phyloP scores from a whole-genome alignment of 2,888 invertebrate genomes.

The Acrocera orbiculus region DNA sequence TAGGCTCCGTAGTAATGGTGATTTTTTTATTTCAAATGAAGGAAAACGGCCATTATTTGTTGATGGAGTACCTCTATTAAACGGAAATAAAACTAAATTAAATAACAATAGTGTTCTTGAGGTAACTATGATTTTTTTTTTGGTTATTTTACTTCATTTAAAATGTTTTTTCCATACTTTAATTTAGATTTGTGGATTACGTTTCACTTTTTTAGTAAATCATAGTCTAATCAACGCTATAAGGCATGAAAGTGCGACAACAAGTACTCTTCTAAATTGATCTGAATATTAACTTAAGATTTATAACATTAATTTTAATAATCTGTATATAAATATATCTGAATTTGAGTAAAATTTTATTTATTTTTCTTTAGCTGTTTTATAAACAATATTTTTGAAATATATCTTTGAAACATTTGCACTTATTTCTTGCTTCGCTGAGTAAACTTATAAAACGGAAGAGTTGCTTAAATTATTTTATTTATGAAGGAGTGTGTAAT shows the following conservation, averaged over 20 bases:
- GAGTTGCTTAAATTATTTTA: no score
- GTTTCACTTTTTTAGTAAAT: constrained; percentile 86
- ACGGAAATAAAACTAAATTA: constrained; percentile 75
- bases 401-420: no score
- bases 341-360: no score
- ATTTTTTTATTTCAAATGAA: constrained; percentile 88
- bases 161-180: constrained; percentile 4
- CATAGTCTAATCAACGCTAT: constrained; percentile 80
- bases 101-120: constrained; percentile 91
- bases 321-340: no score
- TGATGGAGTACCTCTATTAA: constrained; percentile 76
- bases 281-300: no score
- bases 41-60: constrained; percentile 89
- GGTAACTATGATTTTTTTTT: no score
- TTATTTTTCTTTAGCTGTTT: no score
- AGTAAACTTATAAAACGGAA: no score
- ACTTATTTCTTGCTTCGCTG: no score
- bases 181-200: constrained; percentile 65
- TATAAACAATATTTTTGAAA: no score
- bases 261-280: constrained; percentile 38
- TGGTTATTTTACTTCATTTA: not conserved
- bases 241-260: constrained; percentile 71
- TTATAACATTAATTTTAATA: no score
- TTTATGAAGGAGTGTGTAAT: no score
- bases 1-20: constrained; percentile 74